These are phyloP conservation scores for Sebastes minor DNA, from an alignment of 2,797 vertebrate species.

Conservation along the genomic window DNA sequence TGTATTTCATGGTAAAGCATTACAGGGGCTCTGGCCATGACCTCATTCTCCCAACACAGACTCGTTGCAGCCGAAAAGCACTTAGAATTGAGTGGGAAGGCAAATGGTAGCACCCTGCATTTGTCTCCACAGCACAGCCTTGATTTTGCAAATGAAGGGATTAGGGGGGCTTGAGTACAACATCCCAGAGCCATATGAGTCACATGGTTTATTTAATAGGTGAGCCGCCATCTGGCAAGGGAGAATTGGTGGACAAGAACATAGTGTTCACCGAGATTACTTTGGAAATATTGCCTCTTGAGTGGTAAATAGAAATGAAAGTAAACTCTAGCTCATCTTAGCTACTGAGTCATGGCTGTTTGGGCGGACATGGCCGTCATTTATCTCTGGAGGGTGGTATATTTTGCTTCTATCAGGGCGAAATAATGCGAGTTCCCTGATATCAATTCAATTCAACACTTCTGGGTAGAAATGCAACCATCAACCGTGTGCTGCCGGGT, in stretches of 20 bases:
- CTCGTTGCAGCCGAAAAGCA: neutral
- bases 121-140: neutral
- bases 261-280: neutral
- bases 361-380: neutral
- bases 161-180: neutral
- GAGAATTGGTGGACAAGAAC: neutral
- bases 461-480: neutral
- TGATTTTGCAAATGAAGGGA: slow-evolving; percentile 31
- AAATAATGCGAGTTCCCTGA: neutral
- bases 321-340: neutral
- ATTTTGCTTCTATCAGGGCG: neutral
- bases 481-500: neutral
- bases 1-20: slow-evolving; percentile 15
- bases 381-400: neutral
- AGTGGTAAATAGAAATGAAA: neutral
- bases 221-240: neutral
- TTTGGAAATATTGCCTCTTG: neutral
- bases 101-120: neutral
- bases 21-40: neutral
- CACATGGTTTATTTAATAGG: neutral
- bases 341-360: neutral
- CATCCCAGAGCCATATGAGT: slow-evolving; percentile 12
- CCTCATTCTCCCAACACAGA: neutral
- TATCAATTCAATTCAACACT: neutral
- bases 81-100: neutral